These are phyloP conservation scores for Cotesia typhae DNA, from an alignment of 1,140 invertebrate species.

Conservation along the genomic window DNA sequence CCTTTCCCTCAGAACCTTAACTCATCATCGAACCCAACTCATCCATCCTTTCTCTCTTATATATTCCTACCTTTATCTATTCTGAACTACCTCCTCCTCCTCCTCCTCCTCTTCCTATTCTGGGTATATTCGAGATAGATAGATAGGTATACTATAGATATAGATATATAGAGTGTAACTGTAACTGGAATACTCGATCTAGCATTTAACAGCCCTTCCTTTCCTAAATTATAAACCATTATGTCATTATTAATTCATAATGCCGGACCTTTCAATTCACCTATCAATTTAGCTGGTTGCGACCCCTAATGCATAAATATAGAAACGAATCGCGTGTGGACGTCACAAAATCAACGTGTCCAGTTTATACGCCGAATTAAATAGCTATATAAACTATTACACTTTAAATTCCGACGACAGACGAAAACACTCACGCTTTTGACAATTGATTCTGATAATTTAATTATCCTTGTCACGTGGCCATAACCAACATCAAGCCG, in stretches of 20 bases:
- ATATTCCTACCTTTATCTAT: neutral
- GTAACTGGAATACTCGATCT: neutral
- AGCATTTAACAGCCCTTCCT: neutral
- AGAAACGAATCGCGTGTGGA: slow-evolving; percentile 2
- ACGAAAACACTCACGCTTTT: slow-evolving; percentile 27
- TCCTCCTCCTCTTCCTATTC: neutral
- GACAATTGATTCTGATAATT: slow-evolving; percentile 32
- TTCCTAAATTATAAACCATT: neutral
- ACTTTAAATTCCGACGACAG: slow-evolving; percentile 18
- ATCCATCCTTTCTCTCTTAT: neutral
- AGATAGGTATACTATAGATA: too few relatives aligned
- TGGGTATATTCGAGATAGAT: too few relatives aligned
- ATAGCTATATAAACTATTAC: neutral
- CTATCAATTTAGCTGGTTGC: slow-evolving; percentile 27
- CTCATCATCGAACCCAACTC: neutral
- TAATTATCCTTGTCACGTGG: slow-evolving; percentile 18
- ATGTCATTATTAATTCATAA: slow-evolving; percentile 26
- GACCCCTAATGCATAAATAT: slow-evolving; percentile 4
- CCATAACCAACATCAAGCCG: slow-evolving; percentile 11
- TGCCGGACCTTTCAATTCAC: slow-evolving; percentile 24
- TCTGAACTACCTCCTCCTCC: neutral
- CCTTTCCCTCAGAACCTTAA: neutral
- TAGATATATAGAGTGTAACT: too few relatives aligned
- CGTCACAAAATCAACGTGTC: slow-evolving; percentile 2
- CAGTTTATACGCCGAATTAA: neutral